Conservation (phyloP, 2,113 vertebrate genomes). For the Alligator mississippiensis region DNA sequence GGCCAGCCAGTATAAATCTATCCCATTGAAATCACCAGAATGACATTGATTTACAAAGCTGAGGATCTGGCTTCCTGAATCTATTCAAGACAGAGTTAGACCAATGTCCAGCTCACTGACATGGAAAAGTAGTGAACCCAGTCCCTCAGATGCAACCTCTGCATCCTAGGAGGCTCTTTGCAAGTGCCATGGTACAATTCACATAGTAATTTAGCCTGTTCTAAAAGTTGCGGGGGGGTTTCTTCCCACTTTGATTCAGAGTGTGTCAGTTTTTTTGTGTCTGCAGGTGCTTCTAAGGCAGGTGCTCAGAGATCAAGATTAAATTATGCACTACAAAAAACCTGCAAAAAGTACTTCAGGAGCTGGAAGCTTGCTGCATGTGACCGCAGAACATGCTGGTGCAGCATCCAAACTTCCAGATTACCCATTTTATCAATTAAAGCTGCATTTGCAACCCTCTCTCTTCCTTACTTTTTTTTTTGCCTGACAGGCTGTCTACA, state of each 20-base stretch:
- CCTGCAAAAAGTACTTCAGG: conserved; percentile 49
- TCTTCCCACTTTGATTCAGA: conserved; percentile 9
- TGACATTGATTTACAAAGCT: background rate
- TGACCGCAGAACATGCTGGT: conserved; percentile 40
- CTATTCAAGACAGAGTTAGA: background rate
- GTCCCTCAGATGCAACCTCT: background rate
- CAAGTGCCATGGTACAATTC: background rate
- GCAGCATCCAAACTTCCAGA: conserved; percentile 53
- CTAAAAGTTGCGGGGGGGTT: conserved; percentile 1
- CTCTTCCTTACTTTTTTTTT: background rate
- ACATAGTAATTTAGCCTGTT: conserved; percentile 18
- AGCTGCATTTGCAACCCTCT: conserved; percentile 36
- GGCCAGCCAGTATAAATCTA: background rate
- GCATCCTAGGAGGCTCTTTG: background rate
- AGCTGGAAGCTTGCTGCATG: conserved; percentile 23
- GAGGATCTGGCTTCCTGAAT: background rate
- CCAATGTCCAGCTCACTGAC: background rate
- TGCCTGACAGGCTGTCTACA: conserved; percentile 43
- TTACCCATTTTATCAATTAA: conserved; percentile 62
- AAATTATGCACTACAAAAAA: conserved; percentile 54
- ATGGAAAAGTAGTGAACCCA: background rate
- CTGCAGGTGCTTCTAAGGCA: conserved; percentile 33
- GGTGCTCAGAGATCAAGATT: background rate
- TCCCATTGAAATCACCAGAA: background rate
- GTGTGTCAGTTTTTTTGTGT: conserved; percentile 16